These are phyloP conservation scores for Eulemur rubriventer DNA, from an alignment of 2,797 vertebrate genomes.

Conservation along the genomic window DNA sequence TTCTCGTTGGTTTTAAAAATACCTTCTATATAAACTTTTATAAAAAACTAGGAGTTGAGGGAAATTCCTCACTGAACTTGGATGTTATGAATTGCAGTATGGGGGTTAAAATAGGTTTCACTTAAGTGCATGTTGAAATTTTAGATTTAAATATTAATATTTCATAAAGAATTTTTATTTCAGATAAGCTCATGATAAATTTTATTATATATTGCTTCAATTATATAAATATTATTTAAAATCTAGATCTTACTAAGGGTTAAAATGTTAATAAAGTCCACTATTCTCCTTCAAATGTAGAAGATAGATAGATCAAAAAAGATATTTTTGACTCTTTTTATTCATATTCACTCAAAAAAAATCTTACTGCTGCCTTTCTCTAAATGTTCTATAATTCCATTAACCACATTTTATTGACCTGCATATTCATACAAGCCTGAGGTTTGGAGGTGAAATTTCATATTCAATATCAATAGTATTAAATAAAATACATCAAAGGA, in stretches of 20 bases:
- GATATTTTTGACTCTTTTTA: background rate
- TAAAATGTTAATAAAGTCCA: conserved; percentile 25
- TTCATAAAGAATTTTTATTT: background rate
- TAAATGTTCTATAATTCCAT: background rate
- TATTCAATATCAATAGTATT: background rate
- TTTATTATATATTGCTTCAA: background rate
- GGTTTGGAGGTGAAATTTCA: background rate
- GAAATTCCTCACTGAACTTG: background rate
- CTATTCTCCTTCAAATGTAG: background rate
- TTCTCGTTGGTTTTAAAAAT: background rate
- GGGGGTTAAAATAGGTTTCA: background rate
- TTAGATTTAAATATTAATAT: background rate
- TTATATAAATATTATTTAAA: conserved; percentile 31
- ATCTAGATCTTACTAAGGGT: background rate
- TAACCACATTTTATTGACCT: background rate
- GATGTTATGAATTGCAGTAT: background rate
- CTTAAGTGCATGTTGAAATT: background rate
- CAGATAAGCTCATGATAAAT: background rate
- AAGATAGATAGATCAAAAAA: background rate
- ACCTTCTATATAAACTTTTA: background rate
- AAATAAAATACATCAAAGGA: conserved; percentile 18
- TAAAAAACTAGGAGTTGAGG: background rate
- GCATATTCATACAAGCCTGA: background rate
- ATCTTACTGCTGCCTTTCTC: background rate
- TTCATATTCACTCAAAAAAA: background rate